Evolutionary conservation across 2,113 vertebrate genomes (phyloP), one percentile per base, ranked within the genome.

Genomic region (Rhinichthys klamathensis): DNA sequence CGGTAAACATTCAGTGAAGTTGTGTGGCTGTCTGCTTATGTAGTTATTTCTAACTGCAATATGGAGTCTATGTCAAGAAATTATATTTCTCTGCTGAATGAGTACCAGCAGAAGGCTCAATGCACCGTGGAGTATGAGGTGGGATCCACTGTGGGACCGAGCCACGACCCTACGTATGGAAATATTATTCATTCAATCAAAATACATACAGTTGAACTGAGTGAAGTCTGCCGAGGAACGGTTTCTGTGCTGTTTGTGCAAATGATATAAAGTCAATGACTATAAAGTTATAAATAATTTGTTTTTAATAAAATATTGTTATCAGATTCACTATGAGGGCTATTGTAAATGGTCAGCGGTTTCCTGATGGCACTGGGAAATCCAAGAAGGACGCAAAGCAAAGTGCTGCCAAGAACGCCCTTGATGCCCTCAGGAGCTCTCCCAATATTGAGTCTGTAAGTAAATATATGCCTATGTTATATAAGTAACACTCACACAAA

Each of bases 351-450:
- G 87, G 81, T 3, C 76, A 85, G 13, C 1, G 0, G 0, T 95
- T 92, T 90, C 89, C 92, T 54, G 84, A 87, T 0, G 94, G 44
- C 9, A 83, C 86, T 60, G 95, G 95, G 0, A 91, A 87, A 49
- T 92, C 23, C 82, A 95, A 95, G 89, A 94, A 92, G 51, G 94
- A 93, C 60, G 95, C 95, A 5, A 93, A 80, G 78, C 90, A 92
- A 25, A 89, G 92, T 0, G 95, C 95, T 10, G 94, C 95, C 23
- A 90, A 90, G 89, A 90, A 93, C 49, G 94, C 90, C 0, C 30
- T 93, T 11, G 35, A 3, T 0, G 3, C 1, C 27, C 51, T 94
- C 3, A 2, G 2, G 3, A 23, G 1, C 10, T 63, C 78, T 35
- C 79, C 84, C 30, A n/a, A 51, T 2, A 60, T 23, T 12, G 80